These are phyloP conservation scores for Anguilla anguilla DNA, from an alignment of 2,797 vertebrate species.

Conservation along the genomic window DNA sequence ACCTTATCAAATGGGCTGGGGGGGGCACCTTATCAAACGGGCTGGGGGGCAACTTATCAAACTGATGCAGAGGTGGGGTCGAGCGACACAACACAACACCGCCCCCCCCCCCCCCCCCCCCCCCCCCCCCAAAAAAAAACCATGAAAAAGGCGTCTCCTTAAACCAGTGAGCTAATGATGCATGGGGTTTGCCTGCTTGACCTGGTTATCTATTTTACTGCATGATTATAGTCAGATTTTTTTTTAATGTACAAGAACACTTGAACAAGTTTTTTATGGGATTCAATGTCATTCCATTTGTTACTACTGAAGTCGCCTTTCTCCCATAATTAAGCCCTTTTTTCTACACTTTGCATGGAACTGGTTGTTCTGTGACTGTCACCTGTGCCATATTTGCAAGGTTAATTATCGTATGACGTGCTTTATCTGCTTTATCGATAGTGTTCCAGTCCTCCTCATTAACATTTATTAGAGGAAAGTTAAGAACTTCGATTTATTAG, in stretches of 20 bases:
- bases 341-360: constrained; percentile 78
- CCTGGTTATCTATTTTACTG: constrained; percentile 78
- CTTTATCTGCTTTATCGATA: constrained; percentile 68
- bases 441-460: constrained; percentile 46
- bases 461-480: constrained; percentile 38
- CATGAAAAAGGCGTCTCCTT: constrained; percentile 58
- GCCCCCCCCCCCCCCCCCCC: no score
- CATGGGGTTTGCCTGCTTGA: constrained; percentile 78
- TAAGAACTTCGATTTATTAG: constrained; percentile 50
- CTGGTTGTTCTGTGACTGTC: constrained; percentile 59
- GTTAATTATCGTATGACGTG: constrained; percentile 67
- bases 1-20: constrained; percentile 29
- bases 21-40: background rate
- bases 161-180: constrained; percentile 66
- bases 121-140: constrained; percentile 42
- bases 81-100: constrained; percentile 27
- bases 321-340: constrained; percentile 68
- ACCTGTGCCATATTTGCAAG: constrained; percentile 76
- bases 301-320: constrained; percentile 81
- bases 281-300: constrained; percentile 88
- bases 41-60: background rate
- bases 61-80: constrained; percentile 36
- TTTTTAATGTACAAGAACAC: constrained; percentile 73
- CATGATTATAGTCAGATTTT: constrained; percentile 82
- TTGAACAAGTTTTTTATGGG: constrained; percentile 87